phyloP scores from a whole-genome alignment of 2,797 vertebrate genomes.

The Smutsia temminckii region DNA sequence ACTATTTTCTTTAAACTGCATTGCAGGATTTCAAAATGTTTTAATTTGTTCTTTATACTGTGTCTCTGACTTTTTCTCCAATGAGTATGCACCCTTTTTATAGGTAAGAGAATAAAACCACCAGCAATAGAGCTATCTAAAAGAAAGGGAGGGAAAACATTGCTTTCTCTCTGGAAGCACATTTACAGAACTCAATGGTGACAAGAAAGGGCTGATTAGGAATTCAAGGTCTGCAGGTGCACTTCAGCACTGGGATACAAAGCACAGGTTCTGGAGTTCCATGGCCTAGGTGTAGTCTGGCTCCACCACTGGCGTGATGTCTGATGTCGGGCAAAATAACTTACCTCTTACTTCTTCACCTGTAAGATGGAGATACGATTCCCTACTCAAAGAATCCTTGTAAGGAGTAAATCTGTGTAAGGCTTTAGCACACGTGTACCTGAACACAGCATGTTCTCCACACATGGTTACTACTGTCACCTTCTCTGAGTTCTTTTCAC shows the following conservation, averaged over 20 bases:
- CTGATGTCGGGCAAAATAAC: not conserved
- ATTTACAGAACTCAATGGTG: not conserved
- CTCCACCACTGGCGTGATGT: not conserved
- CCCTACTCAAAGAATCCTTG: not conserved
- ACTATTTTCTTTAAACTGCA: not conserved
- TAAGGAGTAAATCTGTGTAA: not conserved
- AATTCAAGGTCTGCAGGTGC: not conserved
- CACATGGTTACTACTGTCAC: not conserved
- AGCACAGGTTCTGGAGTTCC: not conserved
- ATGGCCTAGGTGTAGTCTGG: not conserved
- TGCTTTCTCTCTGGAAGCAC: not conserved
- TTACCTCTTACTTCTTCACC: not conserved
- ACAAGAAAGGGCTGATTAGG: not conserved
- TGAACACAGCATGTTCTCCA: not conserved
- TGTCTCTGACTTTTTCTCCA: conserved; percentile 16
- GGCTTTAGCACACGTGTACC: not conserved
- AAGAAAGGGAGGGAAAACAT: not conserved
- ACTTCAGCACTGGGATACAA: not conserved
- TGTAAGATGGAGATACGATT: not conserved
- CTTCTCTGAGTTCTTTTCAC: not conserved
- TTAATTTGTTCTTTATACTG: not conserved
- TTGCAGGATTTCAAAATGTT: not conserved
- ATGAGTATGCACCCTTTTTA: not conserved
- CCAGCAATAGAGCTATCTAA: not conserved
- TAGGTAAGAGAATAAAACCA: conserved; percentile 17